A percentile compares a stretch with the other conserved stretches of the same genome.
phyloP scores from a whole-genome alignment of 2,797 vertebrate genomes.

The Lepilemur septentrionalis region DNA sequence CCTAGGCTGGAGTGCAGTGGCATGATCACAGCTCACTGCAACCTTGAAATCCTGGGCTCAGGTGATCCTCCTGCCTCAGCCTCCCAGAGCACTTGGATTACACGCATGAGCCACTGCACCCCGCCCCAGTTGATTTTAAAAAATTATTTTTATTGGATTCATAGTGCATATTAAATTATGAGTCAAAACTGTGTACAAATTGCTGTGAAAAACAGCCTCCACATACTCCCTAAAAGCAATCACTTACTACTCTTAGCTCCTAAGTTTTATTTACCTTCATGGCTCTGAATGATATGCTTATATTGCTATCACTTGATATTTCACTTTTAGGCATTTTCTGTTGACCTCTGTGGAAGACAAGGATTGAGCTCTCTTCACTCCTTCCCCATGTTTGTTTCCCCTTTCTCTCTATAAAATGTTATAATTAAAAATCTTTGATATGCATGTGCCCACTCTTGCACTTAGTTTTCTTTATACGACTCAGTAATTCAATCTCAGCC shows the following conservation, averaged over 20 bases:
- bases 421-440: background rate
- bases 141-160: background rate
- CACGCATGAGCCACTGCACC: too few species aligned
- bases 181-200: background rate
- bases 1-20: too few species aligned
- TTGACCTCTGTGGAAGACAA: background rate
- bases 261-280: background rate
- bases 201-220: background rate
- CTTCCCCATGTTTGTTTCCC: background rate
- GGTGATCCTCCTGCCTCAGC: too few species aligned
- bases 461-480: background rate
- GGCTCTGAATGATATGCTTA: background rate
- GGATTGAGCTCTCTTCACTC: background rate
- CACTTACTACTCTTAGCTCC: background rate
- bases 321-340: background rate
- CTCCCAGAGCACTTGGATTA: too few species aligned
- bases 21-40: too few species aligned
- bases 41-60: too few species aligned
- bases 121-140: too few species aligned
- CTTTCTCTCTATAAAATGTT: background rate
- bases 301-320: background rate
- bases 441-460: background rate
- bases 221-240: background rate
- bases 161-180: background rate
- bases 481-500: background rate